A percentile compares a stretch with the other conserved stretches of the same genome.
Conservation (phyloP, 2,797 vertebrate species). For the Labeo calbasu region DNA sequence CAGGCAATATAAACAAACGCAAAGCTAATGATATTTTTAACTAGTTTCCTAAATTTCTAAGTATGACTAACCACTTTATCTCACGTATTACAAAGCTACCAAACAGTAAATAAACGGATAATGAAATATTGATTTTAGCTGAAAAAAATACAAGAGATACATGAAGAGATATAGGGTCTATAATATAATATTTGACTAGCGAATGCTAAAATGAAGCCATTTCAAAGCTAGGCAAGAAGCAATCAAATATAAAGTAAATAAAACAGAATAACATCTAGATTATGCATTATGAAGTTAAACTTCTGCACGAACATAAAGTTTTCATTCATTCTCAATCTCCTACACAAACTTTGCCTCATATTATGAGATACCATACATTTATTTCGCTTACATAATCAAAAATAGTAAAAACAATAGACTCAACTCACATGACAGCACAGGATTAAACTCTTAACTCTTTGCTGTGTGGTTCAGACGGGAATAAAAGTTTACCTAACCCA, state of each 20-base stretch:
- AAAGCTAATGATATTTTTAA: not conserved
- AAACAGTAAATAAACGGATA: not conserved
- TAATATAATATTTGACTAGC: not conserved
- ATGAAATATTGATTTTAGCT: slow-evolving; percentile 10
- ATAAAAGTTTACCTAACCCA: not conserved
- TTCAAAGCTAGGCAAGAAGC: not conserved
- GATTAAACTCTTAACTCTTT: not conserved
- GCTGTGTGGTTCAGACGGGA: not conserved
- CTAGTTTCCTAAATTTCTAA: not conserved
- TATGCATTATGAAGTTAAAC: not conserved
- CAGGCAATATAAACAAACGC: not conserved
- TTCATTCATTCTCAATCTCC: not conserved
- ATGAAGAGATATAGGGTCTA: not conserved
- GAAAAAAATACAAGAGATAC: not conserved
- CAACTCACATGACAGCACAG: not conserved
- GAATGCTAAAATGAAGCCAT: not conserved
- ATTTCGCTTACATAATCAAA: not conserved
- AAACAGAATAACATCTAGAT: not conserved
- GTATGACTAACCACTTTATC: not conserved
- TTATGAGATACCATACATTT: not conserved
- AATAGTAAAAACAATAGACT: not conserved
- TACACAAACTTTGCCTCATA: not conserved
- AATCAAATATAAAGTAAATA: not conserved
- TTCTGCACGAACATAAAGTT: not conserved
- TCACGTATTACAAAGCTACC: not conserved